Conservation (phyloP, 2,797 vertebrate genomes). For the Sitta carolinensis region DNA sequence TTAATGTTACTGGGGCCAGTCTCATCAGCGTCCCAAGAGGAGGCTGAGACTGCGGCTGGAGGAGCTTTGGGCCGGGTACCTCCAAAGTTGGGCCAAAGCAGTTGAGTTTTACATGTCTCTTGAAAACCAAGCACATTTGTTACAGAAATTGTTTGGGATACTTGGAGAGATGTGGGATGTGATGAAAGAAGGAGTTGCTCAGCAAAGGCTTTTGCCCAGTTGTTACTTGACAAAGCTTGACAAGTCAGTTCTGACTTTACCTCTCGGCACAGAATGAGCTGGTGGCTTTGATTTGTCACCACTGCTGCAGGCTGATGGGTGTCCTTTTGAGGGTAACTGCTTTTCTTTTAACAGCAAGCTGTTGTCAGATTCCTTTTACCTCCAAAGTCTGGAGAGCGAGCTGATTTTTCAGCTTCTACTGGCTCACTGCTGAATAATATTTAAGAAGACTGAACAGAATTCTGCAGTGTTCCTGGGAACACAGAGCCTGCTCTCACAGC, state of each 20-base stretch:
- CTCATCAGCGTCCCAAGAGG: background rate
- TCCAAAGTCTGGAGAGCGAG: background rate
- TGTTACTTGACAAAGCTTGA: background rate
- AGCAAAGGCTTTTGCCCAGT: background rate
- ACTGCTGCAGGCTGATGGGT: background rate
- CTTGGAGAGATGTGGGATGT: background rate
- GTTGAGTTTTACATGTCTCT: background rate
- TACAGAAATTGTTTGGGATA: background rate
- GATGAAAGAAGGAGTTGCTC: background rate
- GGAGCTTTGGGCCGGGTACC: background rate
- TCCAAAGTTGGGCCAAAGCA: background rate
- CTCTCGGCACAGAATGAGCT: background rate
- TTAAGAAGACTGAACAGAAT: background rate
- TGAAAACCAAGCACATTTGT: background rate
- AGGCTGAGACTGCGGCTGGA: background rate
- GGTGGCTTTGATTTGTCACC: background rate
- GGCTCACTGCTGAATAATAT: background rate
- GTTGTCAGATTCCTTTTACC: background rate
- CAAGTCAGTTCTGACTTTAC: background rate
- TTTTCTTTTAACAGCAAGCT: background rate
- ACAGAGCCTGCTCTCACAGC: background rate
- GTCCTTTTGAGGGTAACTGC: background rate
- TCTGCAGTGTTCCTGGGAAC: background rate
- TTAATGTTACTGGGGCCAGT: background rate
- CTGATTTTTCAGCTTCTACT: background rate